Conservation (phyloP, 2,113 vertebrate genomes). For the Poecile atricapillus region DNA sequence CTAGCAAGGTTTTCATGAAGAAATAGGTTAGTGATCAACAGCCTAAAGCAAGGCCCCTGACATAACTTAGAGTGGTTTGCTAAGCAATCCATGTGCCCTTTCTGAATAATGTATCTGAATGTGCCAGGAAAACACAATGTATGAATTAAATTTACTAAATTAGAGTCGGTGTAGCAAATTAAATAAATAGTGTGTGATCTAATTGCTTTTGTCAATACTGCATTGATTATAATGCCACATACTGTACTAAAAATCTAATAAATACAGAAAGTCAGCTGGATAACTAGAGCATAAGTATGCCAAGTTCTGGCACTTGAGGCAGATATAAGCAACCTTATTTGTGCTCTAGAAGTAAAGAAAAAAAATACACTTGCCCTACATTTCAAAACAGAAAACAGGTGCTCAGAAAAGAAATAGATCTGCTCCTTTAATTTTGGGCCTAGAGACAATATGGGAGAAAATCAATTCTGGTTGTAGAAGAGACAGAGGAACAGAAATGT, state of each 20-base stretch:
- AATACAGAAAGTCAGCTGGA: conserved; percentile 40
- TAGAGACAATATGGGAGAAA: not conserved
- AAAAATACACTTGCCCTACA: not conserved
- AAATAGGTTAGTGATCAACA: not conserved
- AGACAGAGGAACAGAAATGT: not conserved
- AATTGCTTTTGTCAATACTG: conserved; percentile 55
- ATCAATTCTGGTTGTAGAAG: not conserved
- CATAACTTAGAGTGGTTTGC: conserved; percentile 2
- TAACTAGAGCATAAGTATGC: conserved; percentile 44
- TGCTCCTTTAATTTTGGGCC: not conserved
- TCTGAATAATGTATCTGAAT: not conserved
- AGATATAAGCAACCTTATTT: conserved; percentile 42
- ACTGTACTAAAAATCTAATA: conserved; percentile 46
- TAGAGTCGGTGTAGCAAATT: conserved; percentile 32
- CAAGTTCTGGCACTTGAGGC: conserved; percentile 43
- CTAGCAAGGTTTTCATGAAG: not conserved
- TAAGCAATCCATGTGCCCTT: not conserved
- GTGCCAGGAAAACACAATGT: not conserved
- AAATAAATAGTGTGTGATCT: conserved; percentile 45
- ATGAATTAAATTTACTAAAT: conserved; percentile 13
- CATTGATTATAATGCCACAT: conserved; percentile 56
- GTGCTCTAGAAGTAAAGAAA: conserved; percentile 8
- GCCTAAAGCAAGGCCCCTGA: not conserved
- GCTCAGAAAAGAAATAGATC: not conserved
- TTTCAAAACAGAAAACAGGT: conserved; percentile 22